Base-by-base conservation (phyloP, 2,888 invertebrate species). In the Lapara coniferarum region DNA sequence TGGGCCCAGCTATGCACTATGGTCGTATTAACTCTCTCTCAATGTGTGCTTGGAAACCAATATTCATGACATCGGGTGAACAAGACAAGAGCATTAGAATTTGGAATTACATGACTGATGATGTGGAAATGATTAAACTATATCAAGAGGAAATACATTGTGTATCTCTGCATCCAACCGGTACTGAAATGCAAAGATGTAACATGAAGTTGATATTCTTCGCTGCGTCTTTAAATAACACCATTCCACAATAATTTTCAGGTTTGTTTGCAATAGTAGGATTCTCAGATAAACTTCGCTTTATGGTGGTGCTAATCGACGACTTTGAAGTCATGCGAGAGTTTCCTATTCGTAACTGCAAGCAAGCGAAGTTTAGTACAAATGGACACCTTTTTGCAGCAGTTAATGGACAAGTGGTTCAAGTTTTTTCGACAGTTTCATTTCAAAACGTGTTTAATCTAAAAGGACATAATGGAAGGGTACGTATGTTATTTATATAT, bases 341-440 rank as follows among this genome's bases (percentile, higher is more conserved):
- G 78, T 96, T 97, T 80, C 93, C 96, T 0, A 95, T 97, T 71
- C 93, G 97, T 67, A 96, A 96, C 76, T 98, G 98, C 85, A 95
- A 95, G 76, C 95, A 96, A 79, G 96, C 97, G 49, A 94, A 95
- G 49, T 99, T 98, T 89, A 98, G 98, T 80, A 96, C 95, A 70
- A 96, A 97, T 77, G 99, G 98, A 0, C 98, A 98, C 77, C 86
- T 97, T n/a, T 98, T 99, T 88, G 98, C 98, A 0, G 98, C 98
- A 12, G 97, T 97, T 7, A 97, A 98, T 80, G 96, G 96, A 51
- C 97, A 97, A 86, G 95, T 97, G n/a, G 97, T 99, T 66, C 96
- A 98, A 83, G 95, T 98, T 7, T 98, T 97, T 82, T 97, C 97
- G 0, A 96, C 97, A 0, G 96, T 97, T 8, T 97, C 96, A 10